Evolutionary conservation across 2,888 invertebrate species (phyloP), one percentile per base, ranked within the genome.

Genomic region (Synanthedon myopaeformis): DNA sequence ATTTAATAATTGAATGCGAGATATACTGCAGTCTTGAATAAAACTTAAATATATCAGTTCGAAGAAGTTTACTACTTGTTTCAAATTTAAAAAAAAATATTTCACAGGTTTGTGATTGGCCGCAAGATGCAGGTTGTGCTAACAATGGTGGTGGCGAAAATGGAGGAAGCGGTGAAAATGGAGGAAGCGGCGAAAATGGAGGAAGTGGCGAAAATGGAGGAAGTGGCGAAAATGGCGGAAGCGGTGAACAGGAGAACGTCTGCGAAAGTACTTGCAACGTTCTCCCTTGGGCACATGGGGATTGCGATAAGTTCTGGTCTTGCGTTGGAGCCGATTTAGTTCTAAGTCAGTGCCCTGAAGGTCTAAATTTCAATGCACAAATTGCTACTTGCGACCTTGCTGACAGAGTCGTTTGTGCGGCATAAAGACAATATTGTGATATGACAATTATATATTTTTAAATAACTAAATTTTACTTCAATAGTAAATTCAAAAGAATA

Each of bases 251-350:
- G 28, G 53, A 54, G 48, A 57, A 63, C 23, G 70, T 55, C 61
- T 84, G 85, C 58, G 53, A 57, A 23, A 57, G 66, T 0, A 57
- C 58, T 10, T 86, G 85, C 67, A 74, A 85, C 55, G 59, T 75
- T 2, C 62, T 67, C 0, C 78, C 82, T 0, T 86, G 84, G 83
- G 69, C 74, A 0, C 81, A 85, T 51, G 72, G 69, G 3, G 79
- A 79, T 19, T 84, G 86, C 49, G 79, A 84, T 58, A 85, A 84
- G 52, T 86, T 68, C 70, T 86, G 77, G 75, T 57, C 65, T 0
- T 87, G 86, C 51, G 64, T 72, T 3, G 78, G 76, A 0, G 53
- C 67, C 0, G 54, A 55, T 0, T 61, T 71, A 1, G 62, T 69
- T 13, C 41, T 81, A 23, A 63, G 65, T 0, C 56, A 62, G 0